A percentile compares a stretch with the other conserved stretches of the same genome.
These are phyloP conservation scores for Zaprionus capensis DNA, from an alignment of 1,140 invertebrate genomes.

Conservation along the genomic window DNA sequence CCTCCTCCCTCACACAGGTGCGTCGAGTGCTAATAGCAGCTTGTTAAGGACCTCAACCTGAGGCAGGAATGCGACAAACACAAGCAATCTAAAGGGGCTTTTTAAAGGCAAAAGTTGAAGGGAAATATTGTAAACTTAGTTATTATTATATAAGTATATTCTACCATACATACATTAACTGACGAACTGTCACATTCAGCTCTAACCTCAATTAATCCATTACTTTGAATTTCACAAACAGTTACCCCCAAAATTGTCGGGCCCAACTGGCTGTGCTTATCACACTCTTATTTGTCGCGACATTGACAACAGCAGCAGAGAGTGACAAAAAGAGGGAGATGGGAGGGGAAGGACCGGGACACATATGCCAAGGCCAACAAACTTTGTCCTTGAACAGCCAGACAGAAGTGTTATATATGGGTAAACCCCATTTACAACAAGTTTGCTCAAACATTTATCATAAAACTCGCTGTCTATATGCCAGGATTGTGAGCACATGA, in stretches of 20 bases:
- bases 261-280: slow-evolving; percentile 30
- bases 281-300: slow-evolving; percentile 61
- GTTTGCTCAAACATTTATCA: slow-evolving; percentile 68
- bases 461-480: slow-evolving; percentile 46
- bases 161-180: neutral
- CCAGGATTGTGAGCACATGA: slow-evolving; percentile 8
- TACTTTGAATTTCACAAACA: neutral
- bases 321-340: neutral
- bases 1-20: neutral
- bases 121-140: neutral
- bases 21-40: slow-evolving; percentile 37
- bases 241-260: slow-evolving; percentile 21
- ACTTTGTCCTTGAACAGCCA: slow-evolving; percentile 73
- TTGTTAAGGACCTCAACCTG: slow-evolving; percentile 27
- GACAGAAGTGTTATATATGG: slow-evolving; percentile 26
- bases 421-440: slow-evolving; percentile 63
- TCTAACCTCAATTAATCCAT: slow-evolving; percentile 1
- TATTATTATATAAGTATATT: neutral
- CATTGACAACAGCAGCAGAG: slow-evolving; percentile 19
- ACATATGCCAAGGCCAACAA: slow-evolving; percentile 68
- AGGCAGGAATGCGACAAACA: slow-evolving; percentile 4
- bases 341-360: neutral
- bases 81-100: neutral
- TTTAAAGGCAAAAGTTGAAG: neutral
- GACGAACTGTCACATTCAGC: neutral